Conservation (phyloP, 1,140 invertebrate species). For the Pseudomyrmex gracilis region DNA sequence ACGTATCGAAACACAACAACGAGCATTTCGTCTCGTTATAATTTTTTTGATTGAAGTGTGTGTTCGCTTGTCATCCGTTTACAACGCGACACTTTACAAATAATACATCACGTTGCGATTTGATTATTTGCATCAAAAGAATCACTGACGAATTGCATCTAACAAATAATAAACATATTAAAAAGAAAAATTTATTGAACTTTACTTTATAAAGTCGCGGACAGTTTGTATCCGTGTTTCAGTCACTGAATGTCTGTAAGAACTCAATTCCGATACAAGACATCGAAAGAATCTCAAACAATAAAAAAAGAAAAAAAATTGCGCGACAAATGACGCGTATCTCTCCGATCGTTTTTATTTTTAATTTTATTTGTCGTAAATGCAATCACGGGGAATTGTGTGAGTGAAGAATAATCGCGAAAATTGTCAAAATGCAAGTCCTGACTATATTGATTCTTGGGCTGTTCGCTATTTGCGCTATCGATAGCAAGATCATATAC, state of each 20-base stretch:
- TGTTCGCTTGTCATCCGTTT: too few species aligned
- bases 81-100: too few species aligned
- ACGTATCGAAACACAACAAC: slow-evolving; percentile 3
- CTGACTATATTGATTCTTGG: slow-evolving; percentile 74
- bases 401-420: too few species aligned
- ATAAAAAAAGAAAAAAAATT: slow-evolving; percentile 3
- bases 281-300: neutral
- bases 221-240: slow-evolving; percentile 78
- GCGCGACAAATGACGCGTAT: neutral
- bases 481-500: slow-evolving; percentile 68
- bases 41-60: too few species aligned
- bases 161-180: neutral
- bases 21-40: slow-evolving; percentile 1
- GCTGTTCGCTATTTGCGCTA: slow-evolving; percentile 70
- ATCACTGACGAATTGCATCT: too few species aligned
- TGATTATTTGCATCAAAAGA: too few species aligned
- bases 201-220: slow-evolving; percentile 80
- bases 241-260: slow-evolving; percentile 77
- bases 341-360: neutral
- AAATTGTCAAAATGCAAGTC: slow-evolving; percentile 70
- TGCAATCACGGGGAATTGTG: neutral
- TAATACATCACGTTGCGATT: too few species aligned
- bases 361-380: neutral
- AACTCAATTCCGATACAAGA: neutral
- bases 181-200: neutral